Percentiles rank a stretch among this genome's conserved stretches.
These are phyloP conservation scores for Embiotoca jacksoni DNA, from an alignment of 2,113 vertebrate species.

Conservation along the genomic window DNA sequence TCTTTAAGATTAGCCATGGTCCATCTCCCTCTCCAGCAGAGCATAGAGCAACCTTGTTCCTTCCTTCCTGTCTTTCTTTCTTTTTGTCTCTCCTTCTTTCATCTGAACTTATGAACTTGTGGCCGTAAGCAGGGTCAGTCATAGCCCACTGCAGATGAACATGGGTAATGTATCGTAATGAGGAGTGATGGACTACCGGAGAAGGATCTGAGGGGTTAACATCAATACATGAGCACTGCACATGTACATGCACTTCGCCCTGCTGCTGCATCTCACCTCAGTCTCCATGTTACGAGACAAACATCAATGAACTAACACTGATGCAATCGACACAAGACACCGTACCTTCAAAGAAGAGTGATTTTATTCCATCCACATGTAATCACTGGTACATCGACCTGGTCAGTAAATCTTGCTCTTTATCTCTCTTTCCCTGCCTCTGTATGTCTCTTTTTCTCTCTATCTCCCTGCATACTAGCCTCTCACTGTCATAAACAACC, in stretches of 20 bases:
- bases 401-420: conserved; percentile 72
- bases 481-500: conserved; percentile 85
- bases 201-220: conserved; percentile 50
- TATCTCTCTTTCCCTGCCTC: conserved; percentile 56
- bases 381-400: conserved; percentile 67
- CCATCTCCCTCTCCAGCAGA: conserved; percentile 76
- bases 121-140: conserved; percentile 57
- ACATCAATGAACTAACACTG: conserved; percentile 65
- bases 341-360: conserved; percentile 71
- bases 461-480: conserved; percentile 74
- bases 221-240: conserved; percentile 46
- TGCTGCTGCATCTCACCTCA: conserved; percentile 52
- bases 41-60: conserved; percentile 60
- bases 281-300: conserved; percentile 50
- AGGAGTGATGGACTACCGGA: conserved; percentile 33
- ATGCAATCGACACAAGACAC: conserved; percentile 58
- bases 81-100: conserved; percentile 38
- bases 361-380: conserved; percentile 78
- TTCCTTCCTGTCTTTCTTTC: conserved; percentile 61
- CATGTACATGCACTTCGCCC: conserved; percentile 67
- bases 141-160: conserved; percentile 42
- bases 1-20: conserved; percentile 83
- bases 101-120: conserved; percentile 78
- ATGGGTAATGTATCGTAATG: conserved; percentile 39
- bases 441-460: conserved; percentile 64